Evolutionary conservation across 2,888 invertebrate species (phyloP), one percentile per base, ranked within the genome.

Genomic region (Diplazon laetatorius): DNA sequence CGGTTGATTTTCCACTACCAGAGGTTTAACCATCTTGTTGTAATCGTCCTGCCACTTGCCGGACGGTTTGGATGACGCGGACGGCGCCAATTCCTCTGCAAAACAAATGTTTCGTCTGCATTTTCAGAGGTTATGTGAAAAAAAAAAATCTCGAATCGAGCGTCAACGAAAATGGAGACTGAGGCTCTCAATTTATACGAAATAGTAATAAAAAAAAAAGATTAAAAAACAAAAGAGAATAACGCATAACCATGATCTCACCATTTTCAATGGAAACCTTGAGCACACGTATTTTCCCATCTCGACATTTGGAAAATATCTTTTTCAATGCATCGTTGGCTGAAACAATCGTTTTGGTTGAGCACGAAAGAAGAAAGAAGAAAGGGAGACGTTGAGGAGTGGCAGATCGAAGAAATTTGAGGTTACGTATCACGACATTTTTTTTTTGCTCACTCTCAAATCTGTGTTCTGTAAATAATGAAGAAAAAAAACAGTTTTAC

Each of bases 211-310:
- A 30, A 8, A 30, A 55, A 1, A 14, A 3, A 2, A 12, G 3
- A 65, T n/a, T 35, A 52, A 20, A 30, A 44, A 14, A 44, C 42
- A 59, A 42, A 39, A 62, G 52, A 66, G 18, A 77, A 76, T n/a
- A 69, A 16, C 52, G 60, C 44, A 66, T 18, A 77, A 76, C n/a
- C 66, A 20, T 55, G 62, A 46, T 87, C 90, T 92, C 92, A 97
- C 97, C 97, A 92, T 97, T 95, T 91, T 95, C 95, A 87, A 98
- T 98, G 48, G 95, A 94, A 80, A 97, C 93, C 93, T 97, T 97
- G 80, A 97, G 92, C 16, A 95, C 93, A 80, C 98, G 93, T 73
- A 96, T 93, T 91, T 95, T 96, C 25, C 96, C 97, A 88, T 95
- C 95, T 87, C 96, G 93, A 86, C 96, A 96, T 92, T 96, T 96